Evolutionary conservation across 2,888 invertebrate species (phyloP), one percentile per base, ranked within the genome.

Genomic region (Drosophila seclusa): DNA sequence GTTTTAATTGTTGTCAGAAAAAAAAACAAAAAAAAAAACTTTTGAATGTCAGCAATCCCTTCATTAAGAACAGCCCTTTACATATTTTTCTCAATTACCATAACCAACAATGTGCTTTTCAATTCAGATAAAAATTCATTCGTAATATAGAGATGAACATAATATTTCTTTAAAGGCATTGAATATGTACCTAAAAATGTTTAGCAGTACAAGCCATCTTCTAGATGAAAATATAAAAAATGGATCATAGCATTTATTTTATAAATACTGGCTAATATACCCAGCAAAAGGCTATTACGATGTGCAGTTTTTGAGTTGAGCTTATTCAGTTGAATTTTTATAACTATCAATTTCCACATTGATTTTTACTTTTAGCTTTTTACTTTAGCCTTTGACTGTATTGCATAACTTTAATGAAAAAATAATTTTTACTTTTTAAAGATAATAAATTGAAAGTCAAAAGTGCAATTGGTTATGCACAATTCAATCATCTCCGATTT

Each of bases 401-500:
- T 34, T 13, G 34, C 13, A 34, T 13, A 34, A 13, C 4, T 34
- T 34, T 11, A 34, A 34, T 34, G 13, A 11, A 34, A 4, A 13
- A 38, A 8, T 38, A 2, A 42, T 42, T 13, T 11, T 1, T 13
- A 6, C 21, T 21, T 13, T 6, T 42, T 13, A 6, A 6, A 13
- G 6, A 21, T 6, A 13, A 13, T 21, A 42, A 2, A 21, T n/a
- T 10, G 1, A 1, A n/a, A 10, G n/a, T 10, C 1, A n/a, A 10
- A 40, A n/a, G 13, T 45, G 13, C 6, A 13, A 13, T 21, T 45
- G 34, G 8, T 31, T 31, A 2, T 31, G 31, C 31, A 31, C 31
- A 31, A 10, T 10, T 31, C 10, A 31, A 31, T 31, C 62, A 38
- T 66, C 63, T 60, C 21, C 16, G 38, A 54, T 32, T 32, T 52